These are phyloP conservation scores for Strix uralensis DNA, from an alignment of 2,113 vertebrate species.

Conservation along the genomic window DNA sequence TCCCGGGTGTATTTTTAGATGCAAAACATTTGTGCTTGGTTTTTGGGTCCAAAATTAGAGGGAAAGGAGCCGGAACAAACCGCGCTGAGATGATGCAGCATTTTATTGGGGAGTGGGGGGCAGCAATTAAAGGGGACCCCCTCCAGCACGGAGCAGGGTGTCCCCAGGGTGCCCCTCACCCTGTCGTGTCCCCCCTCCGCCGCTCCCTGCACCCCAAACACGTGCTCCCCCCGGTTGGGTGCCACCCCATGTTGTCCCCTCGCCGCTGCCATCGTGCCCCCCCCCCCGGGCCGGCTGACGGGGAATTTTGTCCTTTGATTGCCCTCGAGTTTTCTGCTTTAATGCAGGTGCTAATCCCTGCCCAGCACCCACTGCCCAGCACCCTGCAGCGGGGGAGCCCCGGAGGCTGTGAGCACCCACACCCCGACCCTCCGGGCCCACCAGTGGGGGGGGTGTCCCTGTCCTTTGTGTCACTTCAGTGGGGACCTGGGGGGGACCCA, in stretches of 20 bases:
- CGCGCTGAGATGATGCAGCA: not conserved
- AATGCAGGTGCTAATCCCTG: not conserved
- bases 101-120: not conserved
- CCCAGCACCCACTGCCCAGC: not conserved
- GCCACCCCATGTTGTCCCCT: not conserved
- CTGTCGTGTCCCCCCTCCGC: not conserved
- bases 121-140: not conserved
- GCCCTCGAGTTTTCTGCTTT: not conserved
- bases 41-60: constrained; percentile 29
- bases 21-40: not conserved
- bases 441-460: not conserved
- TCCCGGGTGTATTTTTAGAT: not conserved
- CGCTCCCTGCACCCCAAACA: not conserved
- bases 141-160: not conserved
- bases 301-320: not conserved
- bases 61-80: not conserved
- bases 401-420: not conserved
- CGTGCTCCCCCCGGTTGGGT: not conserved
- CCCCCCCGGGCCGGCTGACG: not conserved
- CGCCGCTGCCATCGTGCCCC: not conserved
- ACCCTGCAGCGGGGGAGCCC: not conserved
- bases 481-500: not conserved
- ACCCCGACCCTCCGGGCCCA: not conserved
- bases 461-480: not conserved
- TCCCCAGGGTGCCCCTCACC: not conserved